Evolutionary conservation across 2,797 vertebrate species (phyloP), one percentile per base, ranked within the genome.

Genomic region (Allobates femoralis): DNA sequence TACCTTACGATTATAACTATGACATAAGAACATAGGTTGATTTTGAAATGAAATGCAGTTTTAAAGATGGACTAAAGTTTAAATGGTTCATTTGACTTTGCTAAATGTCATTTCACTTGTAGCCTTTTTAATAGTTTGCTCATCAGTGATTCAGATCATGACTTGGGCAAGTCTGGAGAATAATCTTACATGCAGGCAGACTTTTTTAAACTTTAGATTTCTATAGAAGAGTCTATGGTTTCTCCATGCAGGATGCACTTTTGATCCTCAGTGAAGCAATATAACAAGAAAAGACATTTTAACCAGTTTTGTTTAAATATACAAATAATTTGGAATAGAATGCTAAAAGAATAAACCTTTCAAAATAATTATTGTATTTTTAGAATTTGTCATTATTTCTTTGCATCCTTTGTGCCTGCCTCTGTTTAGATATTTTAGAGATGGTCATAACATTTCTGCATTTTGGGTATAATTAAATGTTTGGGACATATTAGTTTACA

Each of bases 121-220:
- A 41, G 67, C 19, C 67, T 8, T 71, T 71, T 71, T 41, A 37
- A 41, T 37, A 71, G 19, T 23, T 37, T n/a, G 4, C 34, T 4
- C 19, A 21, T 69, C 21, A 69, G 30, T 7, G 34, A 71, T 41
- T 37, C 67, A 41, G 32, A 11, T 71, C 34, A n/a, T 23, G 34
- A n/a, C 67, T 71, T 21, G 12, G 67, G 34, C 34, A 34, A n/a
- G 67, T 37, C 67, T 37, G 34, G 32, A 71, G 67, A 41, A 71
- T 37, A 37, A 37, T 34, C 30, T 67, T 34, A 19, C 67, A 34
- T 71, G 67, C 32, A 41, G 67, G 37, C 32, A 71, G 19, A 41
- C 67, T 10, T 71, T 71, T 71, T 71, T 19, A 71, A 41, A 71
- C 67, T 71, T 71, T 34, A 71, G 32, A 37, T 41, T 37, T 23